Conservation (phyloP, 1,140 invertebrate species). For the Drosophila melanogaster region DNA sequence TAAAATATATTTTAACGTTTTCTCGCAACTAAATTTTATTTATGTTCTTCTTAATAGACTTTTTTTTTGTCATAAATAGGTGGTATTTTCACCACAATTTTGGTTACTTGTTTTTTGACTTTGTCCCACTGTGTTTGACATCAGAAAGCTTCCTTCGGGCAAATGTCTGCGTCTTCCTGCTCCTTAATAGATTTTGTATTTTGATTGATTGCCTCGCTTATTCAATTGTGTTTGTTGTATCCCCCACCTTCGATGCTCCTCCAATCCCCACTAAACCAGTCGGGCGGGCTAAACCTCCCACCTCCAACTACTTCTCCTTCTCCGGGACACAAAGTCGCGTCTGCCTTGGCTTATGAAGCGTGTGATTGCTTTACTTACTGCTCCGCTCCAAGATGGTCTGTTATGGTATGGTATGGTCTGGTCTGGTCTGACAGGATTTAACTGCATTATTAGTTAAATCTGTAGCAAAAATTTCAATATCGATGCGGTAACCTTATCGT, state of each 20-base stretch:
- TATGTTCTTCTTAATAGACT: no score
- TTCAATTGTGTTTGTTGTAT: conserved; percentile 71
- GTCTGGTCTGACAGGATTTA: conserved; percentile 73
- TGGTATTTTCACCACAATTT: background rate
- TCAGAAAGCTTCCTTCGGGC: conserved; percentile 52
- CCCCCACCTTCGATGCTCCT: background rate
- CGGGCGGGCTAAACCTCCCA: conserved; percentile 1
- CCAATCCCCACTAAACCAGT: conserved; percentile 29
- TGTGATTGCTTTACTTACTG: conserved; percentile 80
- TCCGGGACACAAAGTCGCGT: conserved; percentile 56
- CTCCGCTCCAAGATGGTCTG: conserved; percentile 61
- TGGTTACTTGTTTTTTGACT: background rate
- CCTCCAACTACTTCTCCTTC: background rate
- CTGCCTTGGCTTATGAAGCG: conserved; percentile 75
- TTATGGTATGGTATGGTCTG: background rate
- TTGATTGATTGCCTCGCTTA: conserved; percentile 83
- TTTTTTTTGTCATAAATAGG: no score
- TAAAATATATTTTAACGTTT: background rate
- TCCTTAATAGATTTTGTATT: conserved; percentile 81
- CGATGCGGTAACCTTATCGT: conserved; percentile 51
- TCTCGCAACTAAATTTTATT: no score
- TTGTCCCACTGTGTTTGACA: conserved; percentile 36
- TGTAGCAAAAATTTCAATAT: conserved; percentile 82
- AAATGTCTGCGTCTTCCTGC: conserved; percentile 46
- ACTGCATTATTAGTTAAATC: conserved; percentile 82